These are phyloP conservation scores for Maconellicoccus hirsutus DNA, from an alignment of 1,140 invertebrate species.

Conservation along the genomic window DNA sequence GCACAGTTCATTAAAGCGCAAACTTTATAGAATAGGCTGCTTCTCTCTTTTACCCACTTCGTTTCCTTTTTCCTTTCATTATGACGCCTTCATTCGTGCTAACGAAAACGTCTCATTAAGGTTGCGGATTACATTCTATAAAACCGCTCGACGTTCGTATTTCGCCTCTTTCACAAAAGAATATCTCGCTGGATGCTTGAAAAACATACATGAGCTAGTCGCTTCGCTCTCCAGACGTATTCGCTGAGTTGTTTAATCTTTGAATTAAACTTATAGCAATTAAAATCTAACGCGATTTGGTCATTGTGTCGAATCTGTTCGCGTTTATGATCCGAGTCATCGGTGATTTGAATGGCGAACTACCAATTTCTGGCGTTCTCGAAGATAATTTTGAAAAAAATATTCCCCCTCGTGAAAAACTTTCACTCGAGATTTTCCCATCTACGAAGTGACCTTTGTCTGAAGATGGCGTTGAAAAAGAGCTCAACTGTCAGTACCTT, in stretches of 20 bases:
- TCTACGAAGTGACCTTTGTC: too few relatives aligned
- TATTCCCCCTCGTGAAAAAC: too few relatives aligned
- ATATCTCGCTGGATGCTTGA: background rate
- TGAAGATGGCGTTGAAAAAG: too few relatives aligned
- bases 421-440: too few relatives aligned
- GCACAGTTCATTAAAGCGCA: slow-evolving; percentile 7
- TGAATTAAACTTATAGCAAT: background rate
- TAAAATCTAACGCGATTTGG: background rate
- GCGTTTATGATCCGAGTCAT: too few relatives aligned
- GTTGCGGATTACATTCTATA: slow-evolving; percentile 8
- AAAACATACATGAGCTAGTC: background rate
- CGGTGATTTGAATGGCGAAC: too few relatives aligned
- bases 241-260: slow-evolving; percentile 1
- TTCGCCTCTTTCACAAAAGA: background rate
- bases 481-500: too few relatives aligned
- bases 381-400: too few relatives aligned
- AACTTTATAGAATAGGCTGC: slow-evolving; percentile 1
- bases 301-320: background rate
- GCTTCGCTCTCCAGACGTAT: background rate
- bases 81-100: background rate
- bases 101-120: slow-evolving; percentile 8
- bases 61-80: slow-evolving; percentile 9
- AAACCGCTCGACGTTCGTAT: background rate
- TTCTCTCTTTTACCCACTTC: background rate
- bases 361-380: too few relatives aligned